Base-by-base conservation (phyloP, 2,113 vertebrate genomes). In the Ploceus nigricollis region DNA sequence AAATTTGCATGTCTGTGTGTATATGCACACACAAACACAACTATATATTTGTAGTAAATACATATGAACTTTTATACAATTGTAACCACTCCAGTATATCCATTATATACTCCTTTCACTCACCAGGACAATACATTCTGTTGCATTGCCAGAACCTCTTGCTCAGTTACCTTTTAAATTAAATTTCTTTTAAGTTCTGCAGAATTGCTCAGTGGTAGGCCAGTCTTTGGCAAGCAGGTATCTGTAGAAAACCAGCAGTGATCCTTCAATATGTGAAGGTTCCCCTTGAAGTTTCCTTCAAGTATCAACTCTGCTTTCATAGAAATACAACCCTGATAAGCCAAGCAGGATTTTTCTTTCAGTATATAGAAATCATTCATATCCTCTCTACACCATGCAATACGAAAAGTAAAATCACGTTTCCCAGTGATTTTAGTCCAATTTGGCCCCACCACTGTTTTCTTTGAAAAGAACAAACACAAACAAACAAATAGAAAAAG, bases 41-140 rank as follows among this genome's bases (percentile, higher is more conserved):
- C 77, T 75, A 78, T 83, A 76, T 79, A 79, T 92, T 81, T 94
- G 72, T 61, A 79, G 80, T 82, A 88, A 94, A 80, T 73, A 93
- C 81, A 77, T 65, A 68, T 0, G 9, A 88, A 88, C 18, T 82
- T 85, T n/a, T 89, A 84, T 77, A 85, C 54, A 88, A 39, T 82
- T 93, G 54, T 40, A 94, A 69, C 39, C 63, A 82, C 35, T 77
- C 57, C 39, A 61, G 40, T 58, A 69, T 72, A 68, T 75, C 73
- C 31, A 78, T 13, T 1, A 82, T 77, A 92, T 22, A 77, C 42
- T 91, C 75, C 70, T 91, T 1, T 77, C 79, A 54, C 16, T 72
- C 63, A 90, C 58, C 44, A 83, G 56, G 51, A 91, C 39, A 82
- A 54, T 35, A 93, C 20, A 51, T 44, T 87, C 58, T 81, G 33